Base-by-base conservation (phyloP, 2,797 vertebrate genomes). In the Synaphobranchus kaupii region DNA sequence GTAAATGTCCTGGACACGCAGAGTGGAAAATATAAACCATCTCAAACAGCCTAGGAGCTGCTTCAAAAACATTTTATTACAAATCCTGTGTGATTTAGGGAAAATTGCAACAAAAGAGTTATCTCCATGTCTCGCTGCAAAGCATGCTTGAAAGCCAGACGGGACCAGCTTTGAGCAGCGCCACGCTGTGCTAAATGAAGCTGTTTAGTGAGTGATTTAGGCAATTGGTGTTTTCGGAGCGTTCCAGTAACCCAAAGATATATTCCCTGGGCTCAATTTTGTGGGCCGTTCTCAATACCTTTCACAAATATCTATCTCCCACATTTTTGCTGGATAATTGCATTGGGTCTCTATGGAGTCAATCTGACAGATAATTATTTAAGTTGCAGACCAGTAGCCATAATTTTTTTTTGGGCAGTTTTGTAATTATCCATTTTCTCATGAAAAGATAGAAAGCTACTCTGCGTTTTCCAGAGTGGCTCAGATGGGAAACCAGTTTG, bases 1-100 rank as follows among this genome's bases (percentile, higher is more conserved):
- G 97, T 98, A 97, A 99, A 98, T 97, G 97, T 98, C 97, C 97
- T 97, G 97, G 97, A 98, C 97, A 96, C 96, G 95, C 96, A 93
- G 96, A 97, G 97, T 97, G 97, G 98, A 99, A 98, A 98, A 98
- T 98, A 97, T 97, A 96, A 97, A 97, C 95, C 94, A 90, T 94
- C 94, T 91, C 91, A 89, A 92, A 94, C 94, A 84, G 95, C 95
- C 95, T 22, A 91, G 95, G 95, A 91, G 87, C 0, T 34, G 89
- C 90, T 88, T 91, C 90, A 89, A 94, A 93, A 94, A 89, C 89
- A 92, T 89, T 92, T 93, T 92, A 94, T 93, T 92, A 94, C 93
- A 94, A 92, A 91, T 91, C 91, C 84, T 91, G 89, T 91, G 68
- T 89, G 88, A 86, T 84, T 86, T 84, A 48, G n/a, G 28, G 88